Base-by-base conservation (phyloP, 2,113 vertebrate species). In the Cyphomyrus discorhynchus region DNA sequence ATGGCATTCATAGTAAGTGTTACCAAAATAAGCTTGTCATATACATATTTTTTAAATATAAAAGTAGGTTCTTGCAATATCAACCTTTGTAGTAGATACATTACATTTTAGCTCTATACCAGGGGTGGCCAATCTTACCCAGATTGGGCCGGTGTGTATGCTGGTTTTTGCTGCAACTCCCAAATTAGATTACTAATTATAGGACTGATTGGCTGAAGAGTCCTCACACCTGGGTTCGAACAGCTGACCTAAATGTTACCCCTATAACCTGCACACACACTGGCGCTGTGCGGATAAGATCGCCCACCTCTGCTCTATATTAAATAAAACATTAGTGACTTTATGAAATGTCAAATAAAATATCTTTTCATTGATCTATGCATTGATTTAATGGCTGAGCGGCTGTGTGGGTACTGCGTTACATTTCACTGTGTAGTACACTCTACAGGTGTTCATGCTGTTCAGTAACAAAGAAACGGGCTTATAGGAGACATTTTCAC, bases 331-430 rank as follows among this genome's bases (percentile, higher is more conserved):
- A 70, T 70, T 42, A 80, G 74, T 42, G 74, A 80, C 74, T 80
- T 80, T 80, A 80, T 42, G 5, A 80, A 80, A 42, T 80, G 17
- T 15, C 35, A 77, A 77, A 77, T 77, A 77, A 77, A 77, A 77
- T 39, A 80, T 80, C 35, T 80, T 42, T 80, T 17, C 35, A 42
- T 91, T 90, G 90, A 91, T 89, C 80, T 86, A 42, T 58, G 66
- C 80, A 74, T 91, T 53, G 74, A 39, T 50, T 80, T 17, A 39
- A 27, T 70, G 62, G 62, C 62, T 70, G n/a, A 66, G 62, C 0
- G 3, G n/a, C n/a, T 31, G 58, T n/a, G 24, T 27, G 24, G 58
- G 7, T 24, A 6, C 31, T 39, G 35, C 1, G 13, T 39, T 15
- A 15, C 35, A 19, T 35, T 77, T 39, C 31, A 39, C 31, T 35